Evolutionary conservation across 2,888 invertebrate genomes (phyloP).

Genomic region (Sphaerophoria taeniata): DNA sequence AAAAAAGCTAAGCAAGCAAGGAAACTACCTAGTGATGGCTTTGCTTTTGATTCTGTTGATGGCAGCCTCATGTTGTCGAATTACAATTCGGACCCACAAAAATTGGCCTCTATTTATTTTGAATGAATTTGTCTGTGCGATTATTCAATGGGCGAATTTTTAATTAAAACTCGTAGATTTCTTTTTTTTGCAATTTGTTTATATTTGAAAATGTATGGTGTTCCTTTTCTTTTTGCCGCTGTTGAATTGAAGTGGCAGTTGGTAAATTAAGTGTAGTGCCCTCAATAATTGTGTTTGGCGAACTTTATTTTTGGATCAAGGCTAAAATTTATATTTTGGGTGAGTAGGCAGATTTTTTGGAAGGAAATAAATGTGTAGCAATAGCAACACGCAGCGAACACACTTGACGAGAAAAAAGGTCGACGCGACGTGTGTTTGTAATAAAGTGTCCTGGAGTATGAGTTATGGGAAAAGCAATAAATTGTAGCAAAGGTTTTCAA

Average conservation of each 20-base stretch:
- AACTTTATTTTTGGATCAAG: too few species aligned
- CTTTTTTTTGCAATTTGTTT: conserved; percentile 40
- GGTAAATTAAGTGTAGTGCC: conserved; percentile 15
- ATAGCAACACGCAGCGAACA: too few species aligned
- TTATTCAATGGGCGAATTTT: conserved; percentile 64
- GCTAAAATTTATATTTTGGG: too few species aligned
- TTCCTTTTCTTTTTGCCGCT: background rate
- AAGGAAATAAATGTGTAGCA: too few species aligned
- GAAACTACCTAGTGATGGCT: conserved; percentile 29
- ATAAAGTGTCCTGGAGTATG: conserved; percentile 26
- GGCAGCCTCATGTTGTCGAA: conserved; percentile 21
- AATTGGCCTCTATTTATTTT: conserved; percentile 20
- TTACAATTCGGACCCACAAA: too few species aligned
- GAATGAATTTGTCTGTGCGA: conserved; percentile 36
- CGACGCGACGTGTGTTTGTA: conserved; percentile 16
- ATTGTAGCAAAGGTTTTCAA: background rate
- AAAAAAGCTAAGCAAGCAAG: too few species aligned
- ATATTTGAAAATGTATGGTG: background rate
- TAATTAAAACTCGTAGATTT: conserved; percentile 70
- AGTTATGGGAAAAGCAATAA: conserved; percentile 13
- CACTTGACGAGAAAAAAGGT: background rate
- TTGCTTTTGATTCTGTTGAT: conserved; percentile 39
- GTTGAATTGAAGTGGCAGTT: conserved; percentile 14
- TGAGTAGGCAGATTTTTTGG: conserved; percentile 33
- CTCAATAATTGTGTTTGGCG: background rate